Percentiles rank a stretch among this genome's conserved stretches.
These are phyloP conservation scores for Podocnemis expansa DNA, from an alignment of 2,113 vertebrate genomes.

Conservation along the genomic window DNA sequence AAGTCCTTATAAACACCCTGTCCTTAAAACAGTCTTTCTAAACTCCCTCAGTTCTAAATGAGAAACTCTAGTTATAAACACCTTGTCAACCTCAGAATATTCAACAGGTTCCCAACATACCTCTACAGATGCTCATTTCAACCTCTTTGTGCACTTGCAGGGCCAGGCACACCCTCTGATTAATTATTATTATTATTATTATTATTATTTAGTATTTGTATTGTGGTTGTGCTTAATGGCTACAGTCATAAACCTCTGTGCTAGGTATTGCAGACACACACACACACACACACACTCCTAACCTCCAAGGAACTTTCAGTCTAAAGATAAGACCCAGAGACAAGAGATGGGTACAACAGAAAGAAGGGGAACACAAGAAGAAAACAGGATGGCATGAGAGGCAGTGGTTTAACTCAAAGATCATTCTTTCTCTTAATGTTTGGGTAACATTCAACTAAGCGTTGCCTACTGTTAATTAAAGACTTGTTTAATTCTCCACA, in stretches of 20 bases:
- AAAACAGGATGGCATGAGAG: accelerated
- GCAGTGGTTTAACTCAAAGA: neutral
- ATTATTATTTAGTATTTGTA: neutral
- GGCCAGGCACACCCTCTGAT: neutral
- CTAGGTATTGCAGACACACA: neutral
- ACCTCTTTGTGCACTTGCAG: accelerated
- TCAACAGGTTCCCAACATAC: neutral
- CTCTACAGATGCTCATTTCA: neutral
- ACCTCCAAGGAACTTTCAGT: accelerated
- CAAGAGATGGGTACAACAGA: neutral
- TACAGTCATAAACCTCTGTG: neutral
- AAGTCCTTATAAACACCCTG: neutral
- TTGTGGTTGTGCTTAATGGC: neutral
- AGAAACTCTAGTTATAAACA: neutral
- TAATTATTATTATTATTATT: neutral
- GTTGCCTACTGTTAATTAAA: too few species aligned
- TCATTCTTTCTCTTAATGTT: neutral
- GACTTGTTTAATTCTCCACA: too few species aligned
- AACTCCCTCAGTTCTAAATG: too few species aligned
- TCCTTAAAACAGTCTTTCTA: neutral
- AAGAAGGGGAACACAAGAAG: neutral
- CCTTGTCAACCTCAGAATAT: neutral
- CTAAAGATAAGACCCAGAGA: neutral
- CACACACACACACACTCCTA: neutral
- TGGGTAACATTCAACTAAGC: neutral